Base-by-base conservation (phyloP, 35 echinoderm and acorn worm genomes). In the Anneissia japonica region DNA sequence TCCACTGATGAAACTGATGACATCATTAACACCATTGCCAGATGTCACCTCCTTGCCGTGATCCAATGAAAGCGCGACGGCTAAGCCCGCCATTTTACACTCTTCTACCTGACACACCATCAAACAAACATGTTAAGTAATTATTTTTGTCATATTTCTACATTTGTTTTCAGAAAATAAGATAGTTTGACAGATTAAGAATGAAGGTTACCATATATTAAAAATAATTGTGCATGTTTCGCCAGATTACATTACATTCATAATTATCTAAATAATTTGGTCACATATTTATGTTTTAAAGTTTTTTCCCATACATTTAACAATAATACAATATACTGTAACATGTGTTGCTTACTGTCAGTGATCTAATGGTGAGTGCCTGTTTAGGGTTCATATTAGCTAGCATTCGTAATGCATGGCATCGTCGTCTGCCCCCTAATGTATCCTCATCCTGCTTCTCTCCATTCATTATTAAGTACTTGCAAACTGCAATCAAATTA, bases 371-470 rank as follows among this genome's bases (percentile, higher is more conserved):
- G 72, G 86, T 85, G 31, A 98, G 91, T 36, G 95, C 89, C 77
- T 93, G 88, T 29, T 73, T 89, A 16, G 95, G 95, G 79, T 91
- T 93, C 92, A 98, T 93, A 0, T 82, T 77, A 19, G 88, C 85
- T 35, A 98, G 77, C 82, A 89, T 93, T 82, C 92, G 56, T 17
- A 98, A 83, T 14, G 77, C 91, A 46, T 98, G 88, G 23, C 92
- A 91, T 34, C 95, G 80, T 37, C 89, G 74, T 31, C 95, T 64
- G 26, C 95, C 95, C 73, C 95, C 95, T 6, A 82, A 38, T 19
- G 81, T 98, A 26, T 93, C 92, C 56, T 94, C 95, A 89, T 98
- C 91, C 43, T 98, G 95, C 29, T 89, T 79, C 43, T 98, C 95
- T 37, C 95, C 95, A 88, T 87, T 91, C 73, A 91, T 78, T 16